These are phyloP conservation scores for Nannobrachium achirus DNA, from an alignment of 2,113 vertebrate species.

Conservation along the genomic window DNA sequence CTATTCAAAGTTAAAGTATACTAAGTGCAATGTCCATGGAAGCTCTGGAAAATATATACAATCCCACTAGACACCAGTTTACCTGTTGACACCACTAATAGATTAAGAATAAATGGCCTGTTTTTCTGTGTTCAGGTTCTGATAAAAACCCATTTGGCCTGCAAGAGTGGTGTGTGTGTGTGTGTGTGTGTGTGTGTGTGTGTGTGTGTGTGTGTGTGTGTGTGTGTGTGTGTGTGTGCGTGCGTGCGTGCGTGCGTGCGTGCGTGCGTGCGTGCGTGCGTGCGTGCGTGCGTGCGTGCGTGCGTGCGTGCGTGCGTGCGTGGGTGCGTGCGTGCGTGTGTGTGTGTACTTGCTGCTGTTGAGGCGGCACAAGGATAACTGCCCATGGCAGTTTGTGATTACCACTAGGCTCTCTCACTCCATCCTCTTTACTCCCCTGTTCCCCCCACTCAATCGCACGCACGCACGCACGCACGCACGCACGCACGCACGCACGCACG, in stretches of 20 bases:
- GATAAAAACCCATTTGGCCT: constrained; percentile 22
- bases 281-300: neutral
- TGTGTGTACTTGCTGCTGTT: neutral
- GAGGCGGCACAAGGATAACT: constrained; percentile 35
- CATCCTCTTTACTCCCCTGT: constrained; percentile 32
- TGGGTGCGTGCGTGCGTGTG: neutral
- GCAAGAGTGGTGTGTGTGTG: neutral
- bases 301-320: neutral
- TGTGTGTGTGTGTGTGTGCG: neutral
- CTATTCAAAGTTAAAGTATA: constrained; percentile 39
- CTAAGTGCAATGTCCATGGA: constrained; percentile 31
- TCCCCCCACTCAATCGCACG: constrained; percentile 19
- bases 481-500: constrained; percentile 2
- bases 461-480: neutral
- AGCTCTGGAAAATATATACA: constrained; percentile 33
- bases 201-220: neutral
- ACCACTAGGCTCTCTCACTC: constrained; percentile 32
- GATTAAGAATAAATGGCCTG: constrained; percentile 51
- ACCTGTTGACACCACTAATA: constrained; percentile 49
- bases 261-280: neutral
- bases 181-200: constrained; percentile 1
- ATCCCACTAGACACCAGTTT: constrained; percentile 50
- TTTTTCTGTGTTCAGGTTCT: constrained; percentile 22
- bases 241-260: neutral
- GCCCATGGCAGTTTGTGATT: constrained; percentile 57